A percentile compares a stretch with the other conserved stretches of the same genome.
These are phyloP conservation scores for Theonella swinhoei DNA, from an alignment of 37 sponge, comb jelly and placozoan genomes.

Conservation along the genomic window DNA sequence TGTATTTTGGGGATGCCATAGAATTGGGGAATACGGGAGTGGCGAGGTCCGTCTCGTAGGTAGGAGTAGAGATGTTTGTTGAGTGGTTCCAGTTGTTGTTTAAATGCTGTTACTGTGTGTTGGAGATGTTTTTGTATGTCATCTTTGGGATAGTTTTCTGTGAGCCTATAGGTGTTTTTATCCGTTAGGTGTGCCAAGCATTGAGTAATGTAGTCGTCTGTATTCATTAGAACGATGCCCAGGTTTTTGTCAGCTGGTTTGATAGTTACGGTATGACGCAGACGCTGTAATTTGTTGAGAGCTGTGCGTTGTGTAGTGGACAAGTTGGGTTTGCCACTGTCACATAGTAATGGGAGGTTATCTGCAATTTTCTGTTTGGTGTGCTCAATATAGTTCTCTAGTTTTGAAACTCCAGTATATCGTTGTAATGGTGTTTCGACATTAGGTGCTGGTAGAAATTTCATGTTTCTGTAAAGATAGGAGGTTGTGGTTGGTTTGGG, in stretches of 20 bases:
- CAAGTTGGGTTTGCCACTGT: neutral
- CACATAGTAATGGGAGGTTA: neutral
- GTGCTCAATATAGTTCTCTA: slow-evolving; percentile 9
- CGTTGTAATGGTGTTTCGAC: neutral
- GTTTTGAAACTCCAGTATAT: slow-evolving; percentile 1
- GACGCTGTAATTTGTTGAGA: neutral
- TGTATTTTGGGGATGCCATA: slow-evolving; percentile 34
- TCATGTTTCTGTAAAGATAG: slow-evolving; percentile 9
- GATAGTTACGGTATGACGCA: neutral
- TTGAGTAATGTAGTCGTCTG: slow-evolving; percentile 2
- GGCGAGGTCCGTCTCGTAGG: neutral
- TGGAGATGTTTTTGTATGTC: slow-evolving; percentile 32
- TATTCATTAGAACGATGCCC: slow-evolving; percentile 2
- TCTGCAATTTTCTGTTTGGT: slow-evolving; percentile 5
- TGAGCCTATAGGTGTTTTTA: slow-evolving; percentile 1
- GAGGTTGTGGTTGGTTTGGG: neutral
- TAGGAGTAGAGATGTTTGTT: neutral
- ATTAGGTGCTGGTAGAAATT: slow-evolving; percentile 17
- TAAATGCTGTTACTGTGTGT: neutral
- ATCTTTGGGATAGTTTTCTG: slow-evolving; percentile 63
- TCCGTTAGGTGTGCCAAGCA: neutral
- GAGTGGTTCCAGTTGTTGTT: neutral
- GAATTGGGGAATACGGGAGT: neutral
- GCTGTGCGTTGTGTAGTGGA: neutral
- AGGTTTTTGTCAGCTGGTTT: slow-evolving; percentile 21